Evolutionary conservation across 1,140 invertebrate species (phyloP), one percentile per base, ranked within the genome.

Genomic region (Sesamia nonagrioides): DNA sequence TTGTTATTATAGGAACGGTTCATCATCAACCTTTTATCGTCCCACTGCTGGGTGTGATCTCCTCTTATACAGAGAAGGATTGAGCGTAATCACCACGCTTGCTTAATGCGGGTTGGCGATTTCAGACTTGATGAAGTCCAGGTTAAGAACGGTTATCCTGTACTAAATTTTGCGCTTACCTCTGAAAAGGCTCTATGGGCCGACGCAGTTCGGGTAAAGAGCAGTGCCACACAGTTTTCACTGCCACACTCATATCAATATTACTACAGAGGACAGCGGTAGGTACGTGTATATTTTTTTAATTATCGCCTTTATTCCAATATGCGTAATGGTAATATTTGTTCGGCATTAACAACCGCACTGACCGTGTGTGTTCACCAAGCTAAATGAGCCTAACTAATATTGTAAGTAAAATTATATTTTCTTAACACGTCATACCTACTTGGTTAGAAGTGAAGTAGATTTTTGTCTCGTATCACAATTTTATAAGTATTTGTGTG

Each of bases 391-490:
- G 60, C 60, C 60, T 63, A 42, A 63, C 15, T 63, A 63, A 40
- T 48, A 15, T 18, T 63, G 1, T 61, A 37, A 2, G 7, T 42
- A 42, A 2, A 63, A 63, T 60, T 74, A 74, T 74, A 74, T 74
- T 74, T 74, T 74, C 71, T 42, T 18, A 74, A 60, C 40, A 37
- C 52, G 45, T 72, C 27, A 4, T 74, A 60, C 37, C n/a, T n/a
- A n/a, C n/a, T 42, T 74, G 56, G 71, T 74, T 42, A 8, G 50
- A 73, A 73, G 71, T 58, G 73, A 75, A 75, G 42, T 75, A 75
- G 56, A 63, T 75, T 58, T 75, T 74, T 74, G 71, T 74, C 54
- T 61, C 27, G n/a, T 6, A 37, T 9, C 27, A 42, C 42, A 60
- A 42, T 48, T 50, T 63, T 48, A 35, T 48, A 48, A 58, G 8